These are phyloP conservation scores for Latrodectus elegans DNA, from an alignment of 2,888 invertebrate genomes.

Conservation along the genomic window DNA sequence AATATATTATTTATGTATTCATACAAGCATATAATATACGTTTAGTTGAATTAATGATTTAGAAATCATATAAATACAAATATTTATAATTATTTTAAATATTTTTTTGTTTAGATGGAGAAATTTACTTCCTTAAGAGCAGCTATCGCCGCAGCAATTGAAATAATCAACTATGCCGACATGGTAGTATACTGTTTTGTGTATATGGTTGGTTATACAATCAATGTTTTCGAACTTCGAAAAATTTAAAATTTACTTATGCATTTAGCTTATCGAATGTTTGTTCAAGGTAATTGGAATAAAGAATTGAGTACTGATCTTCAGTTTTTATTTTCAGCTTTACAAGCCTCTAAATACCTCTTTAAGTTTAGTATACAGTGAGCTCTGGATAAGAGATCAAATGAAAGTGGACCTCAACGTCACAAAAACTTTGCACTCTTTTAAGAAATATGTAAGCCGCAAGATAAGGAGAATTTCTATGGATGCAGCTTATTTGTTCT, in stretches of 20 bases:
- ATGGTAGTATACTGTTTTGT: constrained; percentile 22
- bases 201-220: not conserved
- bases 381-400: constrained; percentile 53
- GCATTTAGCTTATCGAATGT: not conserved
- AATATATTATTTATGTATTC: too few relatives aligned
- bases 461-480: constrained; percentile 46
- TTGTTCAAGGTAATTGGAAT: not conserved
- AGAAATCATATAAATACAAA: too few relatives aligned
- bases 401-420: constrained; percentile 19
- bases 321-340: constrained; percentile 18
- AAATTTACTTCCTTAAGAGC: constrained; percentile 17
- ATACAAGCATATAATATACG: too few relatives aligned
- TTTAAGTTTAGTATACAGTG: constrained; percentile 47
- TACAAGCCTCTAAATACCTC: constrained; percentile 45
- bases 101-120: constrained; percentile 38
- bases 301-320: not conserved
- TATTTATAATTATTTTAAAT: too few relatives aligned
- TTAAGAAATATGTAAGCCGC: constrained; percentile 28
- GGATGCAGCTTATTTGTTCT: constrained; percentile 45
- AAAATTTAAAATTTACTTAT: not conserved
- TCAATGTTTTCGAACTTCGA: not conserved
- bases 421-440: constrained; percentile 11
- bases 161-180: constrained; percentile 53
- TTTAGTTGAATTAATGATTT: too few relatives aligned
- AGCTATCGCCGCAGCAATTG: constrained; percentile 18